Evolutionary conservation across 2,113 vertebrate species (phyloP).

Genomic region (Pardalotus punctatus): DNA sequence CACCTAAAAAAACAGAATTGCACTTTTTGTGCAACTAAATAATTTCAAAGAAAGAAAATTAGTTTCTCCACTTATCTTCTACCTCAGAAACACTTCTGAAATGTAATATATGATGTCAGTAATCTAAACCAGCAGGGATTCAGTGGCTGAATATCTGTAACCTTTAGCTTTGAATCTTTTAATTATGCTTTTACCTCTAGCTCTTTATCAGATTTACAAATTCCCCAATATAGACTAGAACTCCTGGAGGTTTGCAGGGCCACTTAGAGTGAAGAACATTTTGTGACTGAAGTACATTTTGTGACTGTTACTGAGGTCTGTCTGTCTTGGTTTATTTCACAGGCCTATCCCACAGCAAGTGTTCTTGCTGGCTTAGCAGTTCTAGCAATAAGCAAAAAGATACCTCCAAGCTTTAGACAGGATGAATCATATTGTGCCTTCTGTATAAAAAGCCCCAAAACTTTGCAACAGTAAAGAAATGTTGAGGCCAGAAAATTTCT

Average conservation of each 20-base stretch:
- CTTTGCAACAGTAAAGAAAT: not conserved
- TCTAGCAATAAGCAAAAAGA: not conserved
- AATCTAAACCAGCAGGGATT: constrained; percentile 20
- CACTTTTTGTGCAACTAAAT: not conserved
- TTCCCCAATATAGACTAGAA: not conserved
- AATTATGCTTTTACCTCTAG: constrained; percentile 37
- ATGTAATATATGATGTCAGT: not conserved
- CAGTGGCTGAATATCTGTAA: not conserved
- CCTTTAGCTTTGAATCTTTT: constrained; percentile 13
- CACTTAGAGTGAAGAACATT: not conserved
- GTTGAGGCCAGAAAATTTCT: not conserved
- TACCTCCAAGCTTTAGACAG: not conserved
- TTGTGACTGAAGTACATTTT: not conserved
- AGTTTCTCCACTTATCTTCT: not conserved
- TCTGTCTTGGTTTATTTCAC: constrained; percentile 30
- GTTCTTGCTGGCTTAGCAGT: not conserved
- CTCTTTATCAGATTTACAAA: constrained; percentile 38
- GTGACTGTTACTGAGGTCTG: not conserved
- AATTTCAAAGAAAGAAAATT: not conserved
- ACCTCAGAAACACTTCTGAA: not conserved
- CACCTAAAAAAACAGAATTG: not conserved
- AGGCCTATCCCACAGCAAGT: not conserved
- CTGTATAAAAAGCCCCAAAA: not conserved
- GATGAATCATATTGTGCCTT: not conserved
- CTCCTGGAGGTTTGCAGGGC: not conserved